Percentiles rank a stretch among this genome's conserved stretches.
Evolutionary conservation across 2,888 invertebrate species (phyloP).

Genomic region (Biston betularia): DNA sequence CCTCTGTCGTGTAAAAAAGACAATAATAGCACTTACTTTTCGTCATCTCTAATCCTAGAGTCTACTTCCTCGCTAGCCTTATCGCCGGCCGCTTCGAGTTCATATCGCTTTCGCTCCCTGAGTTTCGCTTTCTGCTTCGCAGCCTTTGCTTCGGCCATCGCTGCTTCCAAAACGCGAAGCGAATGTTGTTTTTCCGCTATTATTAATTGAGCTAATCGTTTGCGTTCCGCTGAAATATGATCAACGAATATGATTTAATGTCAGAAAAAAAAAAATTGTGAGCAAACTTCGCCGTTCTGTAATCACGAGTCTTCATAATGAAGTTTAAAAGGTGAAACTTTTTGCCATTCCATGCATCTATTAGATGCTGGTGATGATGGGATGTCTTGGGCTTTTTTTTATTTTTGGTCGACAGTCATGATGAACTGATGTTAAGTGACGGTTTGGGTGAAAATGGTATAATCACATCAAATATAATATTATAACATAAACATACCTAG

Average conservation of each 20-base stretch:
- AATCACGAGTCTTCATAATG: too few species aligned
- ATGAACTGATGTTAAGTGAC: too few species aligned
- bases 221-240: constrained; percentile 71
- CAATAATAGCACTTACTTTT: constrained; percentile 59
- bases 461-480: too few species aligned
- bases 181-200: constrained; percentile 81
- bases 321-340: too few species aligned
- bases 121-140: constrained; percentile 66
- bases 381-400: too few species aligned
- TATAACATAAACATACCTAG: too few species aligned
- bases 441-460: too few species aligned
- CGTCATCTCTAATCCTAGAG: constrained; percentile 69
- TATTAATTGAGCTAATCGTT: constrained; percentile 78
- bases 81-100: constrained; percentile 63
- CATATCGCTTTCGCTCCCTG: constrained; percentile 61
- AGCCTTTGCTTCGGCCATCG: constrained; percentile 79
- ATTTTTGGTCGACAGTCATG: too few species aligned
- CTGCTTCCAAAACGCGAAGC: constrained; percentile 74
- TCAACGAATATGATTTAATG: not conserved
- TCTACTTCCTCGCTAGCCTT: constrained; percentile 73
- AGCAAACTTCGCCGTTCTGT: not conserved
- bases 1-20: not conserved
- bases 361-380: too few species aligned
- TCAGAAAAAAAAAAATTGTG: not conserved
- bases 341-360: too few species aligned